A percentile compares a stretch with the other conserved stretches of the same genome.
Conservation (phyloP, 2,888 invertebrate genomes). For the Folsomia candida region DNA sequence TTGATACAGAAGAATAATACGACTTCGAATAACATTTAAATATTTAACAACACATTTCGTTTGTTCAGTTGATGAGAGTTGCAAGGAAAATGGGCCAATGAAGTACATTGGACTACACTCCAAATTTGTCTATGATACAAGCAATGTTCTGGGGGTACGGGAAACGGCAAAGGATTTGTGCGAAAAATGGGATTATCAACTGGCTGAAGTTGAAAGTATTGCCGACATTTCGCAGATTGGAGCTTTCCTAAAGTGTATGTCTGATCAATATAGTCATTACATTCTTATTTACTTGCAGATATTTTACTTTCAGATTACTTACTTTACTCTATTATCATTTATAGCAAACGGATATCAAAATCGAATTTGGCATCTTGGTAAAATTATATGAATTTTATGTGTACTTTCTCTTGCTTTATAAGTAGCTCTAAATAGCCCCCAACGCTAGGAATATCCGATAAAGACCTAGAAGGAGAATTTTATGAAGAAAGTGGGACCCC, state of each 20-base stretch:
- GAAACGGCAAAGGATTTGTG: not conserved
- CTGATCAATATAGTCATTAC: no score
- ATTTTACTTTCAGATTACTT: no score
- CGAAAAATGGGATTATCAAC: conserved; percentile 3
- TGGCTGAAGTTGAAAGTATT: not conserved
- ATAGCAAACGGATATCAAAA: not conserved
- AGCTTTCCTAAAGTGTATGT: not conserved
- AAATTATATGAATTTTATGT: no score
- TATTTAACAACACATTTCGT: no score
- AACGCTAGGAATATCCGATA: not conserved
- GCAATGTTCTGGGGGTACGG: no score
- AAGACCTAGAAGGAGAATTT: conserved; percentile 1
- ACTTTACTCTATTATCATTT: not conserved
- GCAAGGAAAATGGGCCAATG: not conserved
- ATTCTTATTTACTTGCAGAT: no score
- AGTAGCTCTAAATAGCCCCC: no score
- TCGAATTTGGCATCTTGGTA: not conserved
- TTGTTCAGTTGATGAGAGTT: not conserved
- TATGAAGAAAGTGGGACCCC: not conserved
- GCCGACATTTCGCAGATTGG: not conserved
- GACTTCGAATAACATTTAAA: no score
- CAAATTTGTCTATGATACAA: not conserved
- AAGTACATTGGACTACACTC: not conserved
- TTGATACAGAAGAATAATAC: no score
- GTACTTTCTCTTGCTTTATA: no score